Base-by-base conservation (phyloP, 2,797 vertebrate species). In the Semotilus atromaculatus region DNA sequence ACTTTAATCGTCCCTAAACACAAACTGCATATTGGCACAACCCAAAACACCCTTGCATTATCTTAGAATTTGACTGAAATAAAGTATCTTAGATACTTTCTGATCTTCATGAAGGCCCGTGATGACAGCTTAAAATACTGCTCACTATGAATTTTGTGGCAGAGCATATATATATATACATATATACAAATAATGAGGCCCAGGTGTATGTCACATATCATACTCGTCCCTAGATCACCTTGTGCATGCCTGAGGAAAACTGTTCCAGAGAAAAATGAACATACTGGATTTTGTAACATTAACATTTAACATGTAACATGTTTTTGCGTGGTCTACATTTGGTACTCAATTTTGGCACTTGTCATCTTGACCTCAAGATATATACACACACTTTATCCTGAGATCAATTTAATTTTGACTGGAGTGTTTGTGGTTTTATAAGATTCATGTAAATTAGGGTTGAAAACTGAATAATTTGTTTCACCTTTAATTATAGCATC, bases 381-480 rank as follows among this genome's bases (percentile, higher is more conserved):
- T 38, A 34, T 34, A 26, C 26, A 23, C 11, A 51, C 43, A 75
- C 2, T 53, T 75, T 43, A 70, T 77, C 7, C 4, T 43, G 26
- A 40, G n/a, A 55, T 83, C 3, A 68, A 31, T 83, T 67, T 18
- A 45, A 68, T 83, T 34, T 71, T 81, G 67, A 71, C 48, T 31
- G 51, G 36, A 73, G 80, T 55, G 53, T 62, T 62, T 55, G 66
- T 55, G n/a, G 31, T 48, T 64, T 58, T 21, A 18, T 9, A 53
- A 58, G 34, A 76, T 55, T 34, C 13, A 43, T 84, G 82, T 34
- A 78, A 68, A 83, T 58, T 83, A 83, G 11, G 62, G 36, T 14
- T 67, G 82, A 68, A 55, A 67, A 43, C 34, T 11, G 34, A 45
- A 55, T 77, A 26, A 60, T 77, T 77, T 43, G 73, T 84, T 66